Evolutionary conservation across 2,113 vertebrate species (phyloP), one percentile per base, ranked within the genome.

Genomic region (Calidris pugnax): DNA sequence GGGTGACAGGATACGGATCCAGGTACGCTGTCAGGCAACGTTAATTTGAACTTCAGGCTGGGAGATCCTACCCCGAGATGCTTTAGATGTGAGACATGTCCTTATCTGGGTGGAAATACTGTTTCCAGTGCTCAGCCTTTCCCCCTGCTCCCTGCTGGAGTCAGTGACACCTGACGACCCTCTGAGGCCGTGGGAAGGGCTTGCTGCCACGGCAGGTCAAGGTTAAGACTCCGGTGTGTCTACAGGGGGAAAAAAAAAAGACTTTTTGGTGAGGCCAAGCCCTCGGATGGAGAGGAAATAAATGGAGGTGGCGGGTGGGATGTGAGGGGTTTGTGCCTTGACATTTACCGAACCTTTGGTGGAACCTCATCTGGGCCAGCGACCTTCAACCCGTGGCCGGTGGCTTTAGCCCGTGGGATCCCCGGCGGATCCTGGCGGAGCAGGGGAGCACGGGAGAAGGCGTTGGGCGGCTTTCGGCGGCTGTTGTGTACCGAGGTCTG

Each of bases 11-110:
- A 14, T 8, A 41, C 1, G 56, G 37, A 9, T 59, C 37, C 39
- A 21, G 27, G 32, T n/a, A 5, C 0, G 1, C 72, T n/a, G 33
- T 9, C 43, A 23, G n/a, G 11, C 37, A 18, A 3, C 5, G 1
- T 6, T 14, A 0, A 26, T 16, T 41, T 22, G 45, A 37, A 11
- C 17, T 23, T 57, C 0, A 47, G 56, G 14, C 27, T 33, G 2
- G 45, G 51, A 87, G 66, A 37, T 33, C 26, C 50, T 7, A 33
- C 53, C 0, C 30, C 0, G 3, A 37, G 60, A 12, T 10, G 15
- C 60, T 43, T 72, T 43, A 56, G 51, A 17, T 1, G 1, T 1
- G 14, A 2, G 5, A 14, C 30, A 33, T 43, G 20, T 45, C 41
- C 66, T 69, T 43, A 1, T 6, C 7, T 24, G 16, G 50, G 14